Base-by-base conservation (phyloP, 2,888 invertebrate species). In the Gasteruption jaculator region DNA sequence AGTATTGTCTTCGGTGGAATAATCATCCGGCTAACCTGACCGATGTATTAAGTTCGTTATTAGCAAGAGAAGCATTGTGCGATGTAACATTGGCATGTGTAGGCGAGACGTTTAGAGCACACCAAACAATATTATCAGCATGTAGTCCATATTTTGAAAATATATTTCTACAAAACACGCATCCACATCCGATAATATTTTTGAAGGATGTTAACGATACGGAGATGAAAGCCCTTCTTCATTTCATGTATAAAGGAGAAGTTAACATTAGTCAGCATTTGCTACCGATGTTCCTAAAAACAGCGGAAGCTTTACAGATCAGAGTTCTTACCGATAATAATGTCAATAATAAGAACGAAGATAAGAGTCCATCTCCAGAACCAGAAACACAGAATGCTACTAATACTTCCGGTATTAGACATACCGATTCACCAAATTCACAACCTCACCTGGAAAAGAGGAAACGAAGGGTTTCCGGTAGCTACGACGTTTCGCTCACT, bases 111-210 rank as follows among this genome's bases (percentile, higher is more conserved):
- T 86, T 88, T 72, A 86, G 88, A 81, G 92, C 92, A 68, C 92
- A 92, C 76, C 91, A 91, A 76, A 90, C 90, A 58, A 90, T 92
- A 74, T 78, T 92, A 59, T 91, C 91, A 49, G 92, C 91, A 61
- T 92, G 91, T 76, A 91, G 91, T 76, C 91, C 91, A 53, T 92
- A 91, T 77, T 92, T 92, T 74, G 91, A 92, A 78, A 88, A 80
- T 71, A 85, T 91, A 76, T 89, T 91, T 75, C 80, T 89, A 66
- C 86, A 88, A 75, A 91, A 90, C 72, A 80, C 79, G 58, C 90
- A 91, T 76, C 90, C 90, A 65, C 91, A 91, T 76, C 91, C 90
- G 47, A 91, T 91, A 71, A 90, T 91, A 75, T 90, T 90, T 74
- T 81, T 91, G 68, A 90, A 89, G 81, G 91, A 91, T 83, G 90